Conservation (phyloP, 2,113 vertebrate species). For the cattle (Bos taurus) region ARS-UCD2.0 NC_037338.1:40517501-40518000, state of each 20-base stretch:
- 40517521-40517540: background rate
- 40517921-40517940: background rate
- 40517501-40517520: background rate
- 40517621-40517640: background rate
- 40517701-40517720: background rate
- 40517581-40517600: background rate
- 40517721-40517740: background rate
- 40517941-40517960: background rate
- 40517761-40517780: background rate
- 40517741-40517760: background rate
- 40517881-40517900: background rate
- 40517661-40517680: background rate
- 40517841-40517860: background rate
- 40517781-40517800: background rate
- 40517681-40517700: background rate
- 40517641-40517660: background rate
- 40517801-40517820: background rate
- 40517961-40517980: background rate
- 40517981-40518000: background rate
- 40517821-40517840: background rate
- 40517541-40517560: conserved; percentile 13
- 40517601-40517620: background rate
- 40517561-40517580: background rate
- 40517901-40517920: background rate
- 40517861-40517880: background rate